Percentiles rank a stretch among this genome's conserved stretches.
These are phyloP conservation scores for Carettochelys insculpta DNA, from an alignment of 2,113 vertebrate genomes.

Conservation along the genomic window DNA sequence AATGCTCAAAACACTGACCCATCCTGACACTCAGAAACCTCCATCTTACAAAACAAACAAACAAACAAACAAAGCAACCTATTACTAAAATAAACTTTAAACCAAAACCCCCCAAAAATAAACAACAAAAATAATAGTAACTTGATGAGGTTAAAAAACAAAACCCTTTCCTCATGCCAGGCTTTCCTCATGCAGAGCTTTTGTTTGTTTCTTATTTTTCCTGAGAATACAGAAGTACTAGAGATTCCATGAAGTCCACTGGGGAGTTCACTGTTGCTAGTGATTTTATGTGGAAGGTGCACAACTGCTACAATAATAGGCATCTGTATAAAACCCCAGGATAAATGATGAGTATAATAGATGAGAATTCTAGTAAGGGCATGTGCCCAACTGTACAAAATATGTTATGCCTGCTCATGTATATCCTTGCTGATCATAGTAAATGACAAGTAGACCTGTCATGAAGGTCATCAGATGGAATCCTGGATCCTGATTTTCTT, in stretches of 20 bases:
- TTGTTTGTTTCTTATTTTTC: neutral
- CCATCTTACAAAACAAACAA: neutral
- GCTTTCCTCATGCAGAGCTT: neutral
- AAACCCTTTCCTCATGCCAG: neutral
- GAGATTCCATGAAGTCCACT: neutral
- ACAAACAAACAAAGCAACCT: neutral
- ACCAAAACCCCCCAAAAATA: neutral
- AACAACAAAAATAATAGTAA: neutral
- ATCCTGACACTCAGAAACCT: neutral
- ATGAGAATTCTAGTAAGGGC: no score
- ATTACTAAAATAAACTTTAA: neutral
- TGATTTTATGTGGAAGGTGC: neutral
- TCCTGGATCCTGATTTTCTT: neutral
- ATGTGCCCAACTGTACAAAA: neutral
- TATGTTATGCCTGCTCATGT: neutral
- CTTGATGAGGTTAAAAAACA: neutral
- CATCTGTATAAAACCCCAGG: rapidly evolving
- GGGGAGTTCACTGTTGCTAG: neutral
- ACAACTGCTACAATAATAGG: rapidly evolving
- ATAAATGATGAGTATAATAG: no score
- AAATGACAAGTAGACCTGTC: neutral
- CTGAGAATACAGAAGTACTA: neutral
- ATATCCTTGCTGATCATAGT: neutral
- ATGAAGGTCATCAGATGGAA: neutral
- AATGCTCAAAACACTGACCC: neutral